These are phyloP conservation scores for Palythoa heliodiscus DNA, from an alignment of 92 coral and sea anemone genomes.

Conservation along the genomic window DNA sequence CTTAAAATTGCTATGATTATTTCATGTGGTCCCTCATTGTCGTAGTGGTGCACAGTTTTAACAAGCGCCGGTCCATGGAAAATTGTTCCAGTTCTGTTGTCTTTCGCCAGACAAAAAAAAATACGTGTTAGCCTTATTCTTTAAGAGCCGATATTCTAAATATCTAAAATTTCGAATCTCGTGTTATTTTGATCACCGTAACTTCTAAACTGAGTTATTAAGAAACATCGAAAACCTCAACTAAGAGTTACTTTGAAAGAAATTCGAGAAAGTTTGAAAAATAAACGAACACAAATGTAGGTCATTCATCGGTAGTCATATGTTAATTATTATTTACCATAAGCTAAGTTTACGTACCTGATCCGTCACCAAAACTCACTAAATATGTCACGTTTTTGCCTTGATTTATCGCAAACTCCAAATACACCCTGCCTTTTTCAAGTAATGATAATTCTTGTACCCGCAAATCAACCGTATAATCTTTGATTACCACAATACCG, in stretches of 20 bases:
- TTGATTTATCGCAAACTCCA: conserved; percentile 63
- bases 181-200: too few species aligned
- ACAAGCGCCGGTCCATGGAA: neutral
- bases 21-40: conserved; percentile 40
- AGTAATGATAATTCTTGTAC: conserved; percentile 47
- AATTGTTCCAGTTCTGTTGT: conserved; percentile 4
- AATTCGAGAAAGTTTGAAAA: too few species aligned
- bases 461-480: conserved; percentile 55
- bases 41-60: conserved; percentile 33
- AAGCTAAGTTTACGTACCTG: conserved; percentile 53
- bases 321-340: too few species aligned
- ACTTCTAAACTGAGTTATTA: too few species aligned
- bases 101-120: neutral
- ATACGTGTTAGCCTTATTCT: neutral
- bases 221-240: too few species aligned
- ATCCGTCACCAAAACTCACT: conserved; percentile 73
- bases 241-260: too few species aligned
- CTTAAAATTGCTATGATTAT: conserved; percentile 56
- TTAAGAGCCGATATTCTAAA: neutral
- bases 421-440: conserved; percentile 19
- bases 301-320: too few species aligned
- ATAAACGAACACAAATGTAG: too few species aligned
- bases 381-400: conserved; percentile 70
- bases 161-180: too few species aligned
- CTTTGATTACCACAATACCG: conserved; percentile 57